A percentile compares a stretch with the other conserved stretches of the same genome.
Evolutionary conservation across 35 echinoderm and acorn worm genomes (phyloP).

Genomic region (Ophioderma brevispina): DNA sequence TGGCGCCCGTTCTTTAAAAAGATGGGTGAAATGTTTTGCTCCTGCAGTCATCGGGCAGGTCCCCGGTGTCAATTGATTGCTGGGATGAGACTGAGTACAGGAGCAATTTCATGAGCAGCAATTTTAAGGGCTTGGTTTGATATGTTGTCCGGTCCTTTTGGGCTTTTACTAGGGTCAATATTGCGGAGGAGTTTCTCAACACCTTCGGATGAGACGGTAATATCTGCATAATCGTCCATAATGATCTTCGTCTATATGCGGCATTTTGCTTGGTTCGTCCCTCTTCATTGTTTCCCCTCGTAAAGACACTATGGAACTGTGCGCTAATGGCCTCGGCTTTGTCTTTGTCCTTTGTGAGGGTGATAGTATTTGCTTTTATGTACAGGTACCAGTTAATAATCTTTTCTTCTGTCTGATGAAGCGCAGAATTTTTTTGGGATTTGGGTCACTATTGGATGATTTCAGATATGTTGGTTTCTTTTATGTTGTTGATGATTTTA

Average conservation of each 20-base stretch:
- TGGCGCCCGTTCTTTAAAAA: too few relatives aligned
- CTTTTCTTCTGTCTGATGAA: neutral
- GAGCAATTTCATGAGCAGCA: too few relatives aligned
- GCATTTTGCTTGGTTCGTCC: neutral
- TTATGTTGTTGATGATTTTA: too few relatives aligned
- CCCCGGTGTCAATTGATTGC: too few relatives aligned
- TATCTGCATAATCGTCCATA: neutral
- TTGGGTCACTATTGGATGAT: neutral
- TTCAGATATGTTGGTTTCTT: neutral
- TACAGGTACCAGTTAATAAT: neutral
- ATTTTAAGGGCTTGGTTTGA: too few relatives aligned
- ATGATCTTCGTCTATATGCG: neutral
- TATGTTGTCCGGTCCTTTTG: too few relatives aligned
- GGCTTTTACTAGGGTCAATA: constrained; percentile 27
- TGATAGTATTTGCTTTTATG: neutral
- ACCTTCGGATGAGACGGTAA: neutral
- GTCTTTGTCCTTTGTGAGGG: neutral
- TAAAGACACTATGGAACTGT: constrained; percentile 23
- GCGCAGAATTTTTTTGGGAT: neutral
- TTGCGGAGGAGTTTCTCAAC: constrained; percentile 44
- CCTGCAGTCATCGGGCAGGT: too few relatives aligned
- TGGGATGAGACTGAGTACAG: too few relatives aligned
- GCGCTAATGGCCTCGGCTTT: neutral
- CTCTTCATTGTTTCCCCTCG: neutral
- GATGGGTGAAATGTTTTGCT: too few relatives aligned